Percentiles rank a stretch among this genome's conserved stretches.
These are phyloP conservation scores for Labeo calbasu DNA, from an alignment of 2,797 vertebrate genomes.

Conservation along the genomic window DNA sequence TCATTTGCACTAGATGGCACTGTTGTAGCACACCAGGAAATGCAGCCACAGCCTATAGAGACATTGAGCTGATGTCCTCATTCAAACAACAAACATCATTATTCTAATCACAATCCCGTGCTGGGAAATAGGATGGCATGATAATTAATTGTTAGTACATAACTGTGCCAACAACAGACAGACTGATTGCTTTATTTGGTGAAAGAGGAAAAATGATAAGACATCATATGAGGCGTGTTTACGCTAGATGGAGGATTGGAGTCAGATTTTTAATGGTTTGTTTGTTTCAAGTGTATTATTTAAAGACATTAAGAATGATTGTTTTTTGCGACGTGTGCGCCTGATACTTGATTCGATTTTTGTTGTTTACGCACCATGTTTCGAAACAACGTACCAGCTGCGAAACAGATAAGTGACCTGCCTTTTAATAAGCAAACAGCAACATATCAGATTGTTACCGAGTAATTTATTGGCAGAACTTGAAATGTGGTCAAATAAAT, in stretches of 20 bases:
- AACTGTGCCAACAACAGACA: conserved; percentile 64
- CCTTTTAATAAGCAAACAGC: conserved; percentile 21
- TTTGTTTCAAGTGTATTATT: conserved; percentile 42
- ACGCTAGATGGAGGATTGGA: conserved; percentile 47
- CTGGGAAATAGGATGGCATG: conserved; percentile 68
- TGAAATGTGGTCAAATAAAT: conserved; percentile 28
- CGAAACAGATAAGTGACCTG: background rate
- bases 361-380: conserved; percentile 2
- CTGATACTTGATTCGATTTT: conserved; percentile 20
- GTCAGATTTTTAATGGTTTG: conserved; percentile 46
- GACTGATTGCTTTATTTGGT: conserved; percentile 65
- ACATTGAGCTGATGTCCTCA: conserved; percentile 50
- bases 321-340: background rate
- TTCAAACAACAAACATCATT: conserved; percentile 51
- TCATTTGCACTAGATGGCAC: conserved; percentile 77
- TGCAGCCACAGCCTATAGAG: background rate
- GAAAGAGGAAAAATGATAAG: conserved; percentile 65
- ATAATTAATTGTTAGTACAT: conserved; percentile 70
- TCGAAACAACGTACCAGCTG: conserved; percentile 1
- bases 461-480: conserved; percentile 20
- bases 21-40: conserved; percentile 64
- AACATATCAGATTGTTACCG: conserved; percentile 12
- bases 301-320: conserved; percentile 38
- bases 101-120: conserved; percentile 51
- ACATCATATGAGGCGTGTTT: conserved; percentile 49